Conservation (phyloP, 1,140 invertebrate species). For the Apis mellifera region DNA sequence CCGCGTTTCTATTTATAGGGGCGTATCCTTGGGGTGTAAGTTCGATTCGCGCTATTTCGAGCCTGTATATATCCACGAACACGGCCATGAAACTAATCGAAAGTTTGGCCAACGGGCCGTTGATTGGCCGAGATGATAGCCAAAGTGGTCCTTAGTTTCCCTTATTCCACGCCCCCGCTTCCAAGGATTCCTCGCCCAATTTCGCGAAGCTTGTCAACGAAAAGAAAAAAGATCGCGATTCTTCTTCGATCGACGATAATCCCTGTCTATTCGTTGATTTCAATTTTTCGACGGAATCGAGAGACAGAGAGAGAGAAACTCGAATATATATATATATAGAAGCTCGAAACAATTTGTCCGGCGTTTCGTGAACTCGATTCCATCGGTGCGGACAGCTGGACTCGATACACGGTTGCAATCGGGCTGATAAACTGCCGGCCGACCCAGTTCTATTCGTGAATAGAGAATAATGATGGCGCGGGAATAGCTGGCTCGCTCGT, state of each 20-base stretch:
- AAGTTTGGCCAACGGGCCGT: constrained; percentile 15
- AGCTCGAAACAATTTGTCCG: constrained; percentile 22
- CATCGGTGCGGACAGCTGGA: not conserved
- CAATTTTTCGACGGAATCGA: not conserved
- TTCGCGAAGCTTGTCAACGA: too few relatives aligned
- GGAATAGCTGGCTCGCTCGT: constrained; percentile 7
- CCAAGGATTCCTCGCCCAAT: too few relatives aligned
- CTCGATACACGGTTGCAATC: constrained; percentile 26
- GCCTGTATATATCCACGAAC: constrained; percentile 17
- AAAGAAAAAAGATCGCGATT: not conserved
- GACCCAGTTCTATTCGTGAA: constrained; percentile 42
- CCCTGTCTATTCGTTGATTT: not conserved
- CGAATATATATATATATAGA: too few relatives aligned
- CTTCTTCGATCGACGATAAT: not conserved
- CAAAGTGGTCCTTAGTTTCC: not conserved
- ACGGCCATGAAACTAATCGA: constrained; percentile 22
- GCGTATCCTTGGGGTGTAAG: constrained; percentile 11
- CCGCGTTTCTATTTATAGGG: constrained; percentile 23
- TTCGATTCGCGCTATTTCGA: constrained; percentile 43
- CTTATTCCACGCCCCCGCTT: not conserved
- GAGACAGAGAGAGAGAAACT: not conserved
- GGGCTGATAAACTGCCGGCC: constrained; percentile 39
- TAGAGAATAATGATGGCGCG: constrained; percentile 49
- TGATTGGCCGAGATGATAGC: not conserved
- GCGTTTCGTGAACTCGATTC: not conserved